Base-by-base conservation (phyloP, 2,113 vertebrate species). In the Eulemur rufifrons region DNA sequence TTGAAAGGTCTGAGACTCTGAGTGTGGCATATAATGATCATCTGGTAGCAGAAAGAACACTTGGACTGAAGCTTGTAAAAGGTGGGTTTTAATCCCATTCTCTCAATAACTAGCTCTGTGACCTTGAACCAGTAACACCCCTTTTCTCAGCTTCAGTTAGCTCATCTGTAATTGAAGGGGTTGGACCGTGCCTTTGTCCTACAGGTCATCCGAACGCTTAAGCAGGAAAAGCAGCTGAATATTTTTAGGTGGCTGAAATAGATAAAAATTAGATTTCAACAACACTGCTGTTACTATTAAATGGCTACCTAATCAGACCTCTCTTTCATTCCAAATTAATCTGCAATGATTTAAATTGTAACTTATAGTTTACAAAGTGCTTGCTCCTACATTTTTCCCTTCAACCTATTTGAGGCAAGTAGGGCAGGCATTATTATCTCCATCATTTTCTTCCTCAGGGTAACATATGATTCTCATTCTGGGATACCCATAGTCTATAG, bases 291-390 rank as follows among this genome's bases (percentile, higher is more conserved):
- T 87, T 81, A 81, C 89, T 94, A 95, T 91, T 88, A 95, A 95
- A 93, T 89, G 74, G 29, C 89, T 93, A 97, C 83, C 73, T 89
- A 93, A 95, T 89, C 95, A 91, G 78, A 97, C 42, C 86, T 82
- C 93, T 96, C 91, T 81, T 94, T 94, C 45, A 81, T 85, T 61
- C 56, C 37, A 89, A 95, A 97, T 97, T 96, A 96, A 95, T 89
- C 63, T 86, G 61, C 37, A 96, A 92, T 93, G 78, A 89, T 76
- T 91, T 95, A 76, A 87, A 97, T 85, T 88, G 14, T 66, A 95
- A 96, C 59, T 91, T 96, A 94, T 8, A 90, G 45, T 81, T 94
- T 85, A 76, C 47, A 50, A 66, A 92, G 39, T 59, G 77, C 89
- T 96, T 63, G 34, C 76, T 88, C 77, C 71, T n/a, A 39, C 13